These are phyloP conservation scores for Eriosoma lanigerum DNA, from an alignment of 1,140 invertebrate species.

Conservation along the genomic window DNA sequence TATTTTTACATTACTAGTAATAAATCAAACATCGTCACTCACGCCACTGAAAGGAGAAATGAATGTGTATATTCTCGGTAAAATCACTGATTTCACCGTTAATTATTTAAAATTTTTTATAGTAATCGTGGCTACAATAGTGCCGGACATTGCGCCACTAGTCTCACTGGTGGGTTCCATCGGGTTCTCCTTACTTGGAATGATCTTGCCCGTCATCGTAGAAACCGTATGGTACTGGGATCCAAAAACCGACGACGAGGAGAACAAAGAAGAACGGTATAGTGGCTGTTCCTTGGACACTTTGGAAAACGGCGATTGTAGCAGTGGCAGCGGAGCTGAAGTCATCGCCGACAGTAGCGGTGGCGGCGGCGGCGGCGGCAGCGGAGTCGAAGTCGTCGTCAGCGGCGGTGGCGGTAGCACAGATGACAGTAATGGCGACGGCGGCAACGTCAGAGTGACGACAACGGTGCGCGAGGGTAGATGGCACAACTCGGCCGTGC, in stretches of 20 bases:
- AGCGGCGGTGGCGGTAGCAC: background rate
- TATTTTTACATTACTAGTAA: too few species aligned
- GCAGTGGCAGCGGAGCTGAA: background rate
- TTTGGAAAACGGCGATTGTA: background rate
- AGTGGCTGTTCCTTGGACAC: background rate
- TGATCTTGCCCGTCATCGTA: slow-evolving; percentile 89
- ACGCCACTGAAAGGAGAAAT: too few species aligned
- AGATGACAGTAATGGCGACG: background rate
- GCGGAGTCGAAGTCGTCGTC: background rate
- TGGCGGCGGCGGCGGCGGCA: background rate
- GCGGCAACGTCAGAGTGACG: background rate
- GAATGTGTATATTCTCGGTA: too few species aligned
- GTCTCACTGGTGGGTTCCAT: slow-evolving; percentile 91
- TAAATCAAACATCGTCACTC: too few species aligned
- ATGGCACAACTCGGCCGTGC: too few species aligned
- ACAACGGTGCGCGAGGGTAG: background rate
- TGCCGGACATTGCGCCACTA: slow-evolving; percentile 86
- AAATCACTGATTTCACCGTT: too few species aligned
- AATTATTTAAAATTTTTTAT: too few species aligned
- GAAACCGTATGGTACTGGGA: slow-evolving; percentile 67
- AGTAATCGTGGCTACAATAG: slow-evolving; percentile 75
- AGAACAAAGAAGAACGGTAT: too few species aligned
- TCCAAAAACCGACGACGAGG: background rate
- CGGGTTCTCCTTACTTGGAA: slow-evolving; percentile 85
- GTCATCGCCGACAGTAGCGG: background rate